Percentiles rank a stretch among this genome's conserved stretches.
Evolutionary conservation across 2,888 invertebrate genomes (phyloP).

Genomic region (Caenorhabditis doughertyi): DNA sequence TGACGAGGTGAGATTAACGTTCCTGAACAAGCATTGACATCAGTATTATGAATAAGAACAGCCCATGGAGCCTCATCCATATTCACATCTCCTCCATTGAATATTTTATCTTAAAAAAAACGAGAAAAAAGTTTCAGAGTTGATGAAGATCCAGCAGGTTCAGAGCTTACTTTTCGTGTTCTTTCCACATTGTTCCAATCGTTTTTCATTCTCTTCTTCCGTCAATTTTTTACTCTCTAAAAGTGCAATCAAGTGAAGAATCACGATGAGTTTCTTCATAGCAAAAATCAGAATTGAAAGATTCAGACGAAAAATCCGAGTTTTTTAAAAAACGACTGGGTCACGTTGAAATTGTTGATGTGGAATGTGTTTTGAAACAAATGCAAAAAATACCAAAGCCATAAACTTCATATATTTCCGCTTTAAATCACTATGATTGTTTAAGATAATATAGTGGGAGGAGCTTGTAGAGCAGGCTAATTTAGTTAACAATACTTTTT

Average conservation of each 20-base stretch:
- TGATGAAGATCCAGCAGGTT: no score
- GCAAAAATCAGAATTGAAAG: background rate
- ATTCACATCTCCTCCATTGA: background rate
- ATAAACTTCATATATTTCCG: background rate
- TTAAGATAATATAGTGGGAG: background rate
- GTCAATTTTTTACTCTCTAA: slow-evolving; percentile 22
- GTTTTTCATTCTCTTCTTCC: slow-evolving; percentile 17
- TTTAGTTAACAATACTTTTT: slow-evolving; percentile 7
- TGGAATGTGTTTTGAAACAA: background rate
- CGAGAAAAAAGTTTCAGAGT: background rate
- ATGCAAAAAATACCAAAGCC: background rate
- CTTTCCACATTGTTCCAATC: slow-evolving; percentile 26
- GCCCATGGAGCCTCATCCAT: slow-evolving; percentile 16
- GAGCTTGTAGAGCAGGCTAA: background rate
- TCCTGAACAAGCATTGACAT: background rate
- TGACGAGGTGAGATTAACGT: slow-evolving; percentile 25
- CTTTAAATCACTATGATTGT: background rate
- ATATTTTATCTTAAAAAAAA: slow-evolving; percentile 27
- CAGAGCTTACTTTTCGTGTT: background rate
- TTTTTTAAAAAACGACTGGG: no score
- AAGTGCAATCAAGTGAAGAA: slow-evolving; percentile 12
- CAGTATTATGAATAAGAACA: background rate
- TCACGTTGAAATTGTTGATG: no score
- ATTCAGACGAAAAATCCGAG: background rate
- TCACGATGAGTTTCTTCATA: background rate